Evolutionary conservation across 2,797 vertebrate species (phyloP).

Genomic region (Mallotus villosus): DNA sequence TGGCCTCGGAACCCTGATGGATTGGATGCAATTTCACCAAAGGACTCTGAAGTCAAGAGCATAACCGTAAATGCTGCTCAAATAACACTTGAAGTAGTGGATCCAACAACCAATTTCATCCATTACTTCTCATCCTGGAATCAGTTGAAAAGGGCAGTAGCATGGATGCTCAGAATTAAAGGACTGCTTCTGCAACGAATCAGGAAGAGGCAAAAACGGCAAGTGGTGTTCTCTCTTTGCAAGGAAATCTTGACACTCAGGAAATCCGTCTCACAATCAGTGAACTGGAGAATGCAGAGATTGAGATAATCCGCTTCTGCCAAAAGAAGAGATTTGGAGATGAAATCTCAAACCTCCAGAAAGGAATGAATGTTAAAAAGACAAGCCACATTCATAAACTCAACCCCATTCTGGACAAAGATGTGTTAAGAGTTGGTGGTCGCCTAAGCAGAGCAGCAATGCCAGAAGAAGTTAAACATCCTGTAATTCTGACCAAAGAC

Average conservation of each 20-base stretch:
- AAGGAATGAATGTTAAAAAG: background rate
- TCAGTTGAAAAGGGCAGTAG: slow-evolving; percentile 9
- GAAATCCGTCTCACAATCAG: background rate
- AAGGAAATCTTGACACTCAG: slow-evolving; percentile 2
- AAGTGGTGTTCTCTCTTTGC: background rate
- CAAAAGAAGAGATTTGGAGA: background rate
- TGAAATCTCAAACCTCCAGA: background rate
- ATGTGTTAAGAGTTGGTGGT: background rate
- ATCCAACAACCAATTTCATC: background rate
- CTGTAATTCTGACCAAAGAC: background rate
- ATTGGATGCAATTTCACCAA: too few species aligned
- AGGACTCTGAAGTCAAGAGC: too few species aligned
- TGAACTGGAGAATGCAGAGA: too few species aligned
- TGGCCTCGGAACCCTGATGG: too few species aligned
- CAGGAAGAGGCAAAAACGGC: slow-evolving; percentile 15
- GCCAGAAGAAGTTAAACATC: background rate
- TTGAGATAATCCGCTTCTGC: background rate
- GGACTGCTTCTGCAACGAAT: slow-evolving; percentile 6
- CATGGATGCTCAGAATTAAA: slow-evolving; percentile 30
- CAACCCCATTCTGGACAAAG: background rate
- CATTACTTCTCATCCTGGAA: background rate
- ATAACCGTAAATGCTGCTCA: background rate
- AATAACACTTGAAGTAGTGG: background rate
- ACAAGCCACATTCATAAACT: background rate
- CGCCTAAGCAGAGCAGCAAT: background rate